phyloP scores from a whole-genome alignment of 2,888 invertebrate genomes.

The Leucoptera coffeella region DNA sequence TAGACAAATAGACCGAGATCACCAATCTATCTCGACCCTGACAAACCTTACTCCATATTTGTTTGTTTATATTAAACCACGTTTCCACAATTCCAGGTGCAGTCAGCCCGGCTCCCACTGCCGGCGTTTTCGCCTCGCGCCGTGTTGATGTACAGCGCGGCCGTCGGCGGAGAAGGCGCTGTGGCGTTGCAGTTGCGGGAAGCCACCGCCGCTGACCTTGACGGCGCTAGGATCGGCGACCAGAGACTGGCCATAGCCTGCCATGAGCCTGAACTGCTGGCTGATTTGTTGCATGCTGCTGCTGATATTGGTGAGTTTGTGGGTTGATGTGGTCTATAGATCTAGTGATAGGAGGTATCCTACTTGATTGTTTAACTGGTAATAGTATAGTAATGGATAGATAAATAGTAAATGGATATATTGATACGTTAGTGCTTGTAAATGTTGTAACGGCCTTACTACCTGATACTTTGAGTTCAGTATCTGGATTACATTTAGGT shows the following conservation, averaged over 20 bases:
- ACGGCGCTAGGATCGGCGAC: conserved; percentile 45
- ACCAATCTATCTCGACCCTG: too few species aligned
- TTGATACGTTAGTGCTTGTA: conserved; percentile 1
- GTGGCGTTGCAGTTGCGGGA: conserved; percentile 60
- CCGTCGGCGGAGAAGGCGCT: conserved; percentile 54
- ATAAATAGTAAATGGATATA: too few species aligned
- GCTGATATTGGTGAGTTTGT: conserved; percentile 39
- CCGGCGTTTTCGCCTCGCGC: conserved; percentile 54
- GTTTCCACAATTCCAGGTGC: conserved; percentile 22
- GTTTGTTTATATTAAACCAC: background rate
- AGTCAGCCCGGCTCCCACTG: conserved; percentile 41
- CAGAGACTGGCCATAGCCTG: conserved; percentile 68
- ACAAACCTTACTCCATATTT: too few species aligned
- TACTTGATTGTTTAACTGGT: too few species aligned
- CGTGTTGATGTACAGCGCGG: conserved; percentile 64
- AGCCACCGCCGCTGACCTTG: conserved; percentile 44
- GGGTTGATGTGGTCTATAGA: conserved; percentile 1
- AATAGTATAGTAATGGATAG: too few species aligned
- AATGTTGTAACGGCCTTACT: too few species aligned
- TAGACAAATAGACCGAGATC: too few species aligned
- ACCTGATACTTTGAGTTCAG: too few species aligned
- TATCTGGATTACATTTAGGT: too few species aligned
- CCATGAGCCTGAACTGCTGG: conserved; percentile 68
- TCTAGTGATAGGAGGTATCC: background rate
- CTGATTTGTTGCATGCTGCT: conserved; percentile 64